Evolutionary conservation across 2,888 invertebrate genomes (phyloP).

Genomic region (Lymantria dispar): DNA sequence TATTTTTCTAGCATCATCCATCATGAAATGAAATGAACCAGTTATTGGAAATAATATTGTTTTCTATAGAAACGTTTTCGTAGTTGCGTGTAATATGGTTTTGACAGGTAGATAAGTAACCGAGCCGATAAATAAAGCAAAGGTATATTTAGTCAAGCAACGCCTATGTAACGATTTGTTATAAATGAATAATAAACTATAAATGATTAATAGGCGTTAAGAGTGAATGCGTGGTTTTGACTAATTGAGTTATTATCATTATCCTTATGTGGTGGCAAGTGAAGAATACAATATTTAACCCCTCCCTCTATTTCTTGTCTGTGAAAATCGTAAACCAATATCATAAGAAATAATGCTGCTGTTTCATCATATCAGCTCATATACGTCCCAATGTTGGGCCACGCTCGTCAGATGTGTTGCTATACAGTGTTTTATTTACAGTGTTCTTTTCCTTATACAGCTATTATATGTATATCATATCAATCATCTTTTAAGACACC

Average conservation of each 20-base stretch:
- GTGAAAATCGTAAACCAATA: too few species aligned
- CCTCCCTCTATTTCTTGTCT: too few species aligned
- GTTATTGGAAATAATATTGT: constrained; percentile 15
- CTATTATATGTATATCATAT: too few species aligned
- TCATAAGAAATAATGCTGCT: too few species aligned
- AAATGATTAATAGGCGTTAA: neutral
- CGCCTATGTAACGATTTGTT: neutral
- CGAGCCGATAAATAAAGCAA: constrained; percentile 15
- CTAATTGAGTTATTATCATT: neutral
- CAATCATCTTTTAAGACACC: too few species aligned
- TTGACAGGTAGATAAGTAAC: constrained; percentile 23
- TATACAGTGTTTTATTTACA: too few species aligned
- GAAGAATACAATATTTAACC: too few species aligned
- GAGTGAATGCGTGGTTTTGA: neutral
- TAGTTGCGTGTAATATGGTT: constrained; percentile 24
- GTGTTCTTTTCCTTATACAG: too few species aligned
- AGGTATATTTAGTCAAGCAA: constrained; percentile 16
- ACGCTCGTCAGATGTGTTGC: too few species aligned
- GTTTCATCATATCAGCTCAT: too few species aligned
- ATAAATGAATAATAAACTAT: neutral
- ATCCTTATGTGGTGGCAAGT: neutral
- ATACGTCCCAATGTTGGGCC: too few species aligned
- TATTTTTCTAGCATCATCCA: neutral
- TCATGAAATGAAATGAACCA: neutral
- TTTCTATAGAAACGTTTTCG: constrained; percentile 10